Percentiles rank a stretch among this genome's conserved stretches.
phyloP scores from a whole-genome alignment of 2,888 invertebrate species.

The Amiota communis region DNA sequence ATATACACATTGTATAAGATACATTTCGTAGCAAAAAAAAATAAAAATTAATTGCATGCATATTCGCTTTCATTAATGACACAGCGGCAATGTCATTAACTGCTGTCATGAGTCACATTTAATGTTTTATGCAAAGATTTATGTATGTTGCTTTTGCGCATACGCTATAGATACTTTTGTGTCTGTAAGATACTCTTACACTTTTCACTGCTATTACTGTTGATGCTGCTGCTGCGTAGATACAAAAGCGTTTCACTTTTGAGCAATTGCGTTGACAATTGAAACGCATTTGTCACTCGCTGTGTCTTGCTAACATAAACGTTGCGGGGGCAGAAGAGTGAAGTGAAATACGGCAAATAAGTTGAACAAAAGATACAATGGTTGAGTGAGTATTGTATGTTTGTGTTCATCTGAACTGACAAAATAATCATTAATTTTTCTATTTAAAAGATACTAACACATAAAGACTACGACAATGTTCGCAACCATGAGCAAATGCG shows the following conservation, averaged over 20 bases:
- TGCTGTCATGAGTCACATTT: constrained; percentile 38
- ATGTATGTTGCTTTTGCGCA: constrained; percentile 7
- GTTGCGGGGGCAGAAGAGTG: too few relatives aligned
- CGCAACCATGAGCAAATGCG: too few relatives aligned
- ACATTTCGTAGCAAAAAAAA: constrained; percentile 31
- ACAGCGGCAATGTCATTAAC: constrained; percentile 19
- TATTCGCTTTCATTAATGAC: constrained; percentile 29
- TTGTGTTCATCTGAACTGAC: constrained; percentile 31
- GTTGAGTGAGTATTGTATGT: background rate
- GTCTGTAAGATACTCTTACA: background rate
- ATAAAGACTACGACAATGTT: too few relatives aligned
- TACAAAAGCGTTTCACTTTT: constrained; percentile 41
- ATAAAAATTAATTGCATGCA: constrained; percentile 45
- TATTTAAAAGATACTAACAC: too few relatives aligned
- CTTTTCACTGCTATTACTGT: constrained; percentile 21
- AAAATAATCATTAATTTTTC: constrained; percentile 52
- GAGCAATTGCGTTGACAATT: constrained; percentile 56
- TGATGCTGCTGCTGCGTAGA: constrained; percentile 36
- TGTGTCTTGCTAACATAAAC: too few relatives aligned
- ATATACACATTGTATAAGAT: constrained; percentile 1
- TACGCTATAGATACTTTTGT: constrained; percentile 25
- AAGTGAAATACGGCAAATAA: too few relatives aligned
- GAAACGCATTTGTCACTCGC: constrained; percentile 61
- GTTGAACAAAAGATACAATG: background rate
- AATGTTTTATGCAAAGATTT: constrained; percentile 25